Evolutionary conservation across 2,113 vertebrate genomes (phyloP).

Genomic region (Chinchilla lanigera): DNA sequence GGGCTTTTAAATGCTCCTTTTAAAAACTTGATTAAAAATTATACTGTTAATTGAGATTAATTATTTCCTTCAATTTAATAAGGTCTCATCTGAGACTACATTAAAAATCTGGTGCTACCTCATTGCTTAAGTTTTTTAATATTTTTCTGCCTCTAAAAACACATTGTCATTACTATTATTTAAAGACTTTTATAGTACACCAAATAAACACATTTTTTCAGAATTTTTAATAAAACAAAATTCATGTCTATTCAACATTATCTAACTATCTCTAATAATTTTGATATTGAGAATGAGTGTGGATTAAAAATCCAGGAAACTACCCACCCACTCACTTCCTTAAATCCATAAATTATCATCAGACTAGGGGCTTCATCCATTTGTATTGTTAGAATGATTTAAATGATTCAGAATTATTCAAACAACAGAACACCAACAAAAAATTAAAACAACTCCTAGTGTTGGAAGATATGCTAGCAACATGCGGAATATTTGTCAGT

Average conservation of each 20-base stretch:
- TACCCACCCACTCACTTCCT: not conserved
- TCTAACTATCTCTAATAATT: not conserved
- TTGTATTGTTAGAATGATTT: not conserved
- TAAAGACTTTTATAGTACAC: not conserved
- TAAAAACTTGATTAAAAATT: constrained; percentile 63
- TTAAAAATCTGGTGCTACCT: constrained; percentile 50
- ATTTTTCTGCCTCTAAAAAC: constrained; percentile 13
- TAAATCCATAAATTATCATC: not conserved
- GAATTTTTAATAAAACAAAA: constrained; percentile 33
- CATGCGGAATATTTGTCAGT: not conserved
- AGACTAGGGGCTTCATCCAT: not conserved
- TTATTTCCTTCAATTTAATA: constrained; percentile 77
- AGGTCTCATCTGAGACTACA: constrained; percentile 35
- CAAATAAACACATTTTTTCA: not conserved
- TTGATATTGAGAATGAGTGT: constrained; percentile 8
- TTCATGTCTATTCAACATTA: not conserved
- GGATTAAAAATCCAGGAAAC: constrained; percentile 2
- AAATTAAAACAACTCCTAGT: not conserved
- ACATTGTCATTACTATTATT: not conserved
- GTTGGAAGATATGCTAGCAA: not conserved
- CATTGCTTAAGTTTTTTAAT: constrained; percentile 26
- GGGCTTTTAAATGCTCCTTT: constrained; percentile 72
- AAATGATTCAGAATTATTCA: constrained; percentile 6
- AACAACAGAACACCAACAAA: not conserved
- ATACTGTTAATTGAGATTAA: constrained; percentile 73